phyloP scores from a whole-genome alignment of 2,797 vertebrate genomes.

The Emys orbicularis region DNA sequence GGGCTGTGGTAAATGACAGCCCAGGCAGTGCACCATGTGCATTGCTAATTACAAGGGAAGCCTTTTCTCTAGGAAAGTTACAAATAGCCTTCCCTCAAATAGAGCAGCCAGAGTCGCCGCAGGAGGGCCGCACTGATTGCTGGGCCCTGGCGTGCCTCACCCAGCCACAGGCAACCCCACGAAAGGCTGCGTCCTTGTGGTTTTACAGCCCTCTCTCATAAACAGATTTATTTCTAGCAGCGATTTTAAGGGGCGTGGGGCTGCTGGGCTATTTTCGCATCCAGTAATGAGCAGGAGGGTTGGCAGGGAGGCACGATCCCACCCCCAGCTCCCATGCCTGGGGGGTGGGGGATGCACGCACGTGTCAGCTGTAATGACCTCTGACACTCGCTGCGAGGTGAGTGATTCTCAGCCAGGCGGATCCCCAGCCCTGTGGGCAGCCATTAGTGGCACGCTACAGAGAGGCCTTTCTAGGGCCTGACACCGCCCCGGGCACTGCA shows the following conservation, averaged over 20 bases:
- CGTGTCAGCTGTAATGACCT: not conserved
- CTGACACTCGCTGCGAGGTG: not conserved
- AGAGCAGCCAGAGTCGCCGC: not conserved
- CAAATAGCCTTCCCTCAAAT: slow-evolving; percentile 21
- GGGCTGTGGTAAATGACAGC: slow-evolving; percentile 11
- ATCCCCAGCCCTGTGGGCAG: rapidly evolving
- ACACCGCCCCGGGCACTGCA: too few species aligned
- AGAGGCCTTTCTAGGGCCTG: not conserved
- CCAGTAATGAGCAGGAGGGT: rapidly evolving
- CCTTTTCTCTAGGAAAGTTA: not conserved
- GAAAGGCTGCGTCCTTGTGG: slow-evolving; percentile 22
- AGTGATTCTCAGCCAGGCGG: not conserved
- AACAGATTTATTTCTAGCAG: slow-evolving; percentile 37
- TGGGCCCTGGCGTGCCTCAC: not conserved
- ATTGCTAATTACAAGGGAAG: slow-evolving; percentile 63
- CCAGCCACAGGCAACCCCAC: not conserved
- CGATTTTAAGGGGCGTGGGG: rapidly evolving
- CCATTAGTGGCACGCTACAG: not conserved
- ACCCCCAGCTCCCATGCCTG: not conserved
- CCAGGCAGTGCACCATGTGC: rapidly evolving
- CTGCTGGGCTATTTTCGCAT: slow-evolving; percentile 18
- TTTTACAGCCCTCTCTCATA: slow-evolving; percentile 71
- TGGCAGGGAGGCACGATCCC: not conserved
- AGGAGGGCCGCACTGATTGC: not conserved
- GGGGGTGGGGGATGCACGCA: not conserved